Percentiles rank a stretch among this genome's conserved stretches.
These are phyloP conservation scores for Eupithecia dodoneata DNA, from an alignment of 2,888 invertebrate species.

Conservation along the genomic window DNA sequence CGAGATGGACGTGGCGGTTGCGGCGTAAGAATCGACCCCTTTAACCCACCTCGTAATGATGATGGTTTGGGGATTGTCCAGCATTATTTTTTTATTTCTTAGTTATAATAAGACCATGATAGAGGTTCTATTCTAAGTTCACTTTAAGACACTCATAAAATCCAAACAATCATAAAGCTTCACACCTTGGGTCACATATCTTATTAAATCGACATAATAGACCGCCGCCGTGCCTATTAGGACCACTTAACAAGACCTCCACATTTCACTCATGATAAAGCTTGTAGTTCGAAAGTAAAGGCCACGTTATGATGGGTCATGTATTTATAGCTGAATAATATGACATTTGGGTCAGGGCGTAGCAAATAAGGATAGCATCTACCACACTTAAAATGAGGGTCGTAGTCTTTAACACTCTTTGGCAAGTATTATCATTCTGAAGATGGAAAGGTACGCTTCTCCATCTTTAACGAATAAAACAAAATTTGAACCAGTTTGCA, in stretches of 20 bases:
- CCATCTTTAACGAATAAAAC: neutral
- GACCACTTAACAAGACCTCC: conserved; percentile 37
- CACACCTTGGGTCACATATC: conserved; percentile 57
- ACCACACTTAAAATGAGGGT: conserved; percentile 10
- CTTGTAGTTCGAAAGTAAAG: conserved; percentile 33
- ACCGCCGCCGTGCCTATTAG: conserved; percentile 49
- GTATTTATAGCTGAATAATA: conserved; percentile 73
- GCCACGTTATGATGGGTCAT: conserved; percentile 47
- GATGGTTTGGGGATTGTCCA: no score
- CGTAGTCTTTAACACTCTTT: neutral
- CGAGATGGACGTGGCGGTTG: neutral
- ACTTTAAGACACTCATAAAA: conserved; percentile 21
- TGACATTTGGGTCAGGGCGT: conserved; percentile 62
- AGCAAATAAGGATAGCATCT: conserved; percentile 32
- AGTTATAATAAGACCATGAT: neutral
- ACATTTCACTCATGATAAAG: conserved; percentile 32
- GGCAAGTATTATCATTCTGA: neutral
- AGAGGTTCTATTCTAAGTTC: neutral
- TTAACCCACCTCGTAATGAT: no score
- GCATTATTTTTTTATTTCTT: no score
- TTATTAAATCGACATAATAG: conserved; percentile 62
- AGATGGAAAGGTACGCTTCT: neutral
- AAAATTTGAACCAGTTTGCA: neutral
- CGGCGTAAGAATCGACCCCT: neutral
- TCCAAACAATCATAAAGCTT: conserved; percentile 24